phyloP scores from a whole-genome alignment of 1,140 invertebrate species.

The Anastrepha ludens region DNA sequence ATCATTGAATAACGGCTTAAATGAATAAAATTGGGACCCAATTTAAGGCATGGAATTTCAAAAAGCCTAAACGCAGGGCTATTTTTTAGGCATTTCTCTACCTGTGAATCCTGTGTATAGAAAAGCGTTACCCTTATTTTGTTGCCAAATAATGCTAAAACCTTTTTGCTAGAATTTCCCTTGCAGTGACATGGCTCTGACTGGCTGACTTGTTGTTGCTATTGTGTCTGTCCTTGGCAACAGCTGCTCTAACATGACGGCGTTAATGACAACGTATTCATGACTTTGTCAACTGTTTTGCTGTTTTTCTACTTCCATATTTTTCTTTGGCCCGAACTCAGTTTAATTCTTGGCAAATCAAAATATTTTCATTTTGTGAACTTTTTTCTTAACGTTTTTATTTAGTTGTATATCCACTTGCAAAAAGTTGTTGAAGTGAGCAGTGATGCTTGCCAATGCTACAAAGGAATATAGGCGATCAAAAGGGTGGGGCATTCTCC shows the following conservation, averaged over 20 bases:
- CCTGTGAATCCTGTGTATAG: not conserved
- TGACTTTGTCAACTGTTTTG: not conserved
- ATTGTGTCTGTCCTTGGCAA: conserved; percentile 30
- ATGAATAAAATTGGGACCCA: not conserved
- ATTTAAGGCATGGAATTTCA: not conserved
- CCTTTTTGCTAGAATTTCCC: not conserved
- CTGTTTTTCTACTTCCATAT: not conserved
- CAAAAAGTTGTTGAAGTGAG: not conserved
- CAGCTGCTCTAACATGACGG: conserved; percentile 29
- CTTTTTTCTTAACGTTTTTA: not conserved
- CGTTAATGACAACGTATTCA: conserved; percentile 52
- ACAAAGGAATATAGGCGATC: too few relatives aligned
- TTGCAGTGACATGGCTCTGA: not conserved
- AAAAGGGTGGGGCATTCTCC: too few relatives aligned
- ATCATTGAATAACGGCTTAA: conserved; percentile 6
- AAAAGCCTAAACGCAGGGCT: not conserved
- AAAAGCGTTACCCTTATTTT: not conserved
- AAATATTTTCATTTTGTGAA: not conserved
- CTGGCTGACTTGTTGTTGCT: not conserved
- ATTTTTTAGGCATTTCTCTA: too few relatives aligned
- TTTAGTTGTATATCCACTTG: too few relatives aligned
- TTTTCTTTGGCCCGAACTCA: not conserved
- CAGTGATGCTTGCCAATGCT: not conserved
- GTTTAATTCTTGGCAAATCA: not conserved
- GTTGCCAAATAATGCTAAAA: not conserved